Base-by-base conservation (phyloP, 2,797 vertebrate genomes). In the Sebastes hubbsi region DNA sequence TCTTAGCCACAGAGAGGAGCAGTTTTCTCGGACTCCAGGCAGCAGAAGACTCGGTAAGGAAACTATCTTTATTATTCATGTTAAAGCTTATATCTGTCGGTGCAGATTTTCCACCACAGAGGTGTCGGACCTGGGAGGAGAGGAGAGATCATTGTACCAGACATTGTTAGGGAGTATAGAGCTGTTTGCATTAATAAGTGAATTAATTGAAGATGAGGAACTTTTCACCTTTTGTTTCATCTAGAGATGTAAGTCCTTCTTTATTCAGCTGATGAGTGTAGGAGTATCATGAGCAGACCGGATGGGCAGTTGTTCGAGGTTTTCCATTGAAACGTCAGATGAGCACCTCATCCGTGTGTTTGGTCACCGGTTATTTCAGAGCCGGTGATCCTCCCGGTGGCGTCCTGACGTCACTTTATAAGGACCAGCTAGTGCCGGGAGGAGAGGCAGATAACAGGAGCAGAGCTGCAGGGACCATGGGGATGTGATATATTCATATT, bases 301-400 rank as follows among this genome's bases (percentile, higher is more conserved):
- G 18, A 1, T 16, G 73, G 67, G 60, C 77, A 81, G 56, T 65
- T 25, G 75, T 84, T 75, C 65, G 76, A 87, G 84, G 79, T 87
- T 81, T 91, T 91, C 85, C 83, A 87, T 14, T 29, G 75, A 80
- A 78, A 74, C 92, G 90, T 93, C 89, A 93, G 85, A 64, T 27
- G 34, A 12, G 81, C 82, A 20, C 73, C 72, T 77, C 78, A 20
- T 36, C 34, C 0, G 34, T 36, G 73, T 32, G 84, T 91, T 88
- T 69, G 82, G 52, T 94, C 92, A 95, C 82, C 82, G 88, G 83
- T 88, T 95, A 95, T 95, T 95, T 95, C 92, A 8, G 91, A 90
- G 70, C 73, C 80, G 13, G 89, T 89, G 90, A 89, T 78, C 75
- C 77, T 80, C 82, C 36, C 81, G 87, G 87, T 16, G 38, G 38